A percentile compares a stretch with the other conserved stretches of the same genome.
Evolutionary conservation across 1,140 invertebrate species (phyloP).

Genomic region (Euglossa dilemma): DNA sequence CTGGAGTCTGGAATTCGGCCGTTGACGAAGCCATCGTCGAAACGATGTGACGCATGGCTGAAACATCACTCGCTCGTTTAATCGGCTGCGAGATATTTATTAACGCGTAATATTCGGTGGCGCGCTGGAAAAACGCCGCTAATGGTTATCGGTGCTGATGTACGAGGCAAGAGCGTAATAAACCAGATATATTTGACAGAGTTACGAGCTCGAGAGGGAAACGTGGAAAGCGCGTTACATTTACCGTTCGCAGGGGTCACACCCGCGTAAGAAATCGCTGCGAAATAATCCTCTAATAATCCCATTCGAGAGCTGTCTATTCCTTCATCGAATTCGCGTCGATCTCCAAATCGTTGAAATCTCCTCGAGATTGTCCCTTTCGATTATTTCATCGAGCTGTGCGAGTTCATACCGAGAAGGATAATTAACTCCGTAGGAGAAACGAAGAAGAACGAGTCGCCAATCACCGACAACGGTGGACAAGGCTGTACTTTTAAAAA

Average conservation of each 20-base stretch:
- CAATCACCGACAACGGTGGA: neutral
- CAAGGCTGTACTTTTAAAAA: neutral
- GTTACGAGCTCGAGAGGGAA: constrained; percentile 36
- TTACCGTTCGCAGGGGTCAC: neutral
- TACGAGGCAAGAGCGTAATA: constrained; percentile 34
- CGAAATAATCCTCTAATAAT: constrained; percentile 18
- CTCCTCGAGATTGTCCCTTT: too few relatives aligned
- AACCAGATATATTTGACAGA: constrained; percentile 48
- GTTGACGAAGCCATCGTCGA: neutral
- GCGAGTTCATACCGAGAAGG: neutral
- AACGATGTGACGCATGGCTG: neutral
- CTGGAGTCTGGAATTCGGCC: neutral
- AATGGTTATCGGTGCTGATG: constrained; percentile 50
- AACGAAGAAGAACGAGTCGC: neutral
- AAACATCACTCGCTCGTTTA: neutral
- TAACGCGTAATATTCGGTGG: neutral
- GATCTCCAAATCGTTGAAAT: neutral
- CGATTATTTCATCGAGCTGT: neutral
- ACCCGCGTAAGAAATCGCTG: constrained; percentile 25
- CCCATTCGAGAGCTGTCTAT: neutral
- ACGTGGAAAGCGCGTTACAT: constrained; percentile 39
- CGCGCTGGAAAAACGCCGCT: constrained; percentile 11
- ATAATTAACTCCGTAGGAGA: constrained; percentile 5
- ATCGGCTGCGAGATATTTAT: neutral
- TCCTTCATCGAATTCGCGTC: neutral